A percentile compares a stretch with the other conserved stretches of the same genome.
These are phyloP conservation scores for Ophion costatus DNA, from an alignment of 2,888 invertebrate species.

Conservation along the genomic window DNA sequence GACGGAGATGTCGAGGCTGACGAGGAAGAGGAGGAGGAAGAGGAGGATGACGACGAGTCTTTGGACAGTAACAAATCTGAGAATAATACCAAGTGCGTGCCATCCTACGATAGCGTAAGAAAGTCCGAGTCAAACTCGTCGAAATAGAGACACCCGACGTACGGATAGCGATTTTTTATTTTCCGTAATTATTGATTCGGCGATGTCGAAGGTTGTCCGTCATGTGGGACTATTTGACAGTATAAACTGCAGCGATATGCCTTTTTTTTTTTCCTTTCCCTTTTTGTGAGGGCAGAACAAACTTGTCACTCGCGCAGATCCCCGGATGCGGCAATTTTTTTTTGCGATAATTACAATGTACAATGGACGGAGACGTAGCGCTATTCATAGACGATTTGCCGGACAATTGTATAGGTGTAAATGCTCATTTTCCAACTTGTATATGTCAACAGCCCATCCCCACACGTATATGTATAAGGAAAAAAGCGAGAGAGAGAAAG, in stretches of 20 bases:
- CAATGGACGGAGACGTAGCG: conserved; percentile 27
- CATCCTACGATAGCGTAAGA: conserved; percentile 79
- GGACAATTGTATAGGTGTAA: conserved; percentile 34
- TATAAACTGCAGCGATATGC: conserved; percentile 4
- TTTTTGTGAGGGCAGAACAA: conserved; percentile 14
- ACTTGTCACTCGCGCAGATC: conserved; percentile 24
- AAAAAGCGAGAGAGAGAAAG: conserved; percentile 8
- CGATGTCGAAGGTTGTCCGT: background rate
- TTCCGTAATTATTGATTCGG: background rate
- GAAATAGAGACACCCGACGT: conserved; percentile 55
- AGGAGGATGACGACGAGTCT: conserved; percentile 65
- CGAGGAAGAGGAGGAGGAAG: conserved; percentile 50
- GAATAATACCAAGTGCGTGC: conserved; percentile 80
- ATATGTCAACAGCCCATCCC: conserved; percentile 12
- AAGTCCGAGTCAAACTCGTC: conserved; percentile 72
- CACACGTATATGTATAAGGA: conserved; percentile 9
- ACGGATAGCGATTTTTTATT: conserved; percentile 4
- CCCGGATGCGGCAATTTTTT: conserved; percentile 45
- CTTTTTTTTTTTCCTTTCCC: conserved; percentile 1
- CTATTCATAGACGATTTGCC: conserved; percentile 40
- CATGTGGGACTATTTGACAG: conserved; percentile 19
- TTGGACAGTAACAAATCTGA: conserved; percentile 71
- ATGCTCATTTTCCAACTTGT: conserved; percentile 41
- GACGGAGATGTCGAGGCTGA: conserved; percentile 49
- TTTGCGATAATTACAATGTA: conserved; percentile 15